A percentile compares a stretch with the other conserved stretches of the same genome.
Evolutionary conservation across 1,140 invertebrate genomes (phyloP).

Genomic region (Drosophila pectinifera): DNA sequence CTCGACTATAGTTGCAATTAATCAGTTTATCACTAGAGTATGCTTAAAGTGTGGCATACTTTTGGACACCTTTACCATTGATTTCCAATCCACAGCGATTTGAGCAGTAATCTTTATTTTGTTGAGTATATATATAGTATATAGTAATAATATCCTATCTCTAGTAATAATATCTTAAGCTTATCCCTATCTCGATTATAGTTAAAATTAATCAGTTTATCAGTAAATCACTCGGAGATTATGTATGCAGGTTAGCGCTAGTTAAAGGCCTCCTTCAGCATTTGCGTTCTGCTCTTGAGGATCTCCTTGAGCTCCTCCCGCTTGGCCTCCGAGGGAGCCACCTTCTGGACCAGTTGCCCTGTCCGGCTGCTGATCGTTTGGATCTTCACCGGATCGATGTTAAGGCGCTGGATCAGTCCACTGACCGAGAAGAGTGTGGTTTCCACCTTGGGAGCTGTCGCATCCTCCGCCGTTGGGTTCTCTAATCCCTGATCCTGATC

Average conservation of each 20-base stretch:
- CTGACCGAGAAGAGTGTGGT: slow-evolving; percentile 9
- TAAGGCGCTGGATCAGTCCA: slow-evolving; percentile 46
- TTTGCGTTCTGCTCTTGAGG: slow-evolving; percentile 67
- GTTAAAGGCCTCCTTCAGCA: slow-evolving; percentile 66
- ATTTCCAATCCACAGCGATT: no score
- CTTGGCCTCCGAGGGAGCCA: slow-evolving; percentile 52
- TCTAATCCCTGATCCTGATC: neutral
- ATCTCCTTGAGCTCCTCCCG: slow-evolving; percentile 54
- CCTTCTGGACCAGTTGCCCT: slow-evolving; percentile 56
- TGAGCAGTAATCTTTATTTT: no score
- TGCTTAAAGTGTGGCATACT: no score
- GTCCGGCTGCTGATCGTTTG: slow-evolving; percentile 52
- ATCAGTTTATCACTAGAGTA: neutral
- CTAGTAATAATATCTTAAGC: no score
- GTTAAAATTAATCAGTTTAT: neutral
- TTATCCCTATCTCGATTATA: neutral
- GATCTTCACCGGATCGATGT: slow-evolving; percentile 43
- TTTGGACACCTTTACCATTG: no score
- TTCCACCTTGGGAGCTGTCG: neutral
- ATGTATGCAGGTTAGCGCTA: neutral
- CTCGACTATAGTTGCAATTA: neutral
- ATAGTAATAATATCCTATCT: no score
- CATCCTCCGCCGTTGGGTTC: neutral
- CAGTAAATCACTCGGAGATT: neutral
- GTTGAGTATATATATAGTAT: no score